Evolutionary conservation across 2,113 vertebrate genomes (phyloP), one percentile per base, ranked within the genome.

Genomic region (Hipposideros armiger): DNA sequence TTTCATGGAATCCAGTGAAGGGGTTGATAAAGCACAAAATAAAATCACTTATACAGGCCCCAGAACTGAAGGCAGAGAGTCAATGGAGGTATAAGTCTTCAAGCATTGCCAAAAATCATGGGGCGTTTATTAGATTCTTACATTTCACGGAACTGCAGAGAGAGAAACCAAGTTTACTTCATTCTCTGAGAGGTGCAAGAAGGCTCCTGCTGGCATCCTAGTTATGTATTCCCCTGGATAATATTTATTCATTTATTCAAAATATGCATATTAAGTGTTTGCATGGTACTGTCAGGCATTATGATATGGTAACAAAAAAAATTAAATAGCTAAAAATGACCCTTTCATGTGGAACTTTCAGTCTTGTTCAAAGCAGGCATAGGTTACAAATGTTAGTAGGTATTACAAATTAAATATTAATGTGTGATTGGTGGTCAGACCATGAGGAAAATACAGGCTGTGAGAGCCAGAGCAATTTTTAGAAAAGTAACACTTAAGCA

Each of bases 41-140:
- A 36, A 87, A 67, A 62, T 15, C 52, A 26, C 22, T 87, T 83
- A 0, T 32, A 45, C 2, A 84, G 47, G 19, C 42, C 54, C n/a
- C 78, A 36, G 28, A 69, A 28, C 36, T 28, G 42, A 91, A 89
- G 32, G 26, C 45, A 84, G 88, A 60, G 52, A 47, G 81, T 58
- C 30, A 42, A 8, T 36, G 40, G 77, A 86, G 40, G 42, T 19
- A 5, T 22, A 54, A 14, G 0, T 82, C 67, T n/a, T 58, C 5
- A 56, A 45, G 73, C 17, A 36, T 22, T 82, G 40, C 47, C 74
- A 90, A 32, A 62, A 82, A 74, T 91, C 54, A 42, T 40, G 50
- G 32, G 7, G 50, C 69, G 36, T 85, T 78, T 73, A 69, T 90
- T 91, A 95, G 56, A 56, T 62, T 93, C 50, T 90, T 85, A 64